These are phyloP conservation scores for Monochamus alternatus DNA, from an alignment of 2,888 invertebrate species.

Conservation along the genomic window DNA sequence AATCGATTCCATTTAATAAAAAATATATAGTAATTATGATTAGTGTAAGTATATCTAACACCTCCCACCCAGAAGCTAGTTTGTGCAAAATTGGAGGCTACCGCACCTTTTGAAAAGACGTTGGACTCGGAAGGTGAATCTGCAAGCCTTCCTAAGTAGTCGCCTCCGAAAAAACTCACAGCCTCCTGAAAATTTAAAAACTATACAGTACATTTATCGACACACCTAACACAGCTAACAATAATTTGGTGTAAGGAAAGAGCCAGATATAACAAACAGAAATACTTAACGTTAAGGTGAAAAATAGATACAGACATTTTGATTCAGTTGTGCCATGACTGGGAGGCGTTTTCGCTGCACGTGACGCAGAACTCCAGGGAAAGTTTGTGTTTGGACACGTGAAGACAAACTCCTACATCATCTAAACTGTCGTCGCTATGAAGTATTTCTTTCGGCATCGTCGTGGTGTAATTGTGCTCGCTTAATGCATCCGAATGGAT, in stretches of 20 bases:
- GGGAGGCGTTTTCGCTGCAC: conserved; percentile 72
- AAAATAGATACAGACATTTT: conserved; percentile 65
- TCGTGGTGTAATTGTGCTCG: conserved; percentile 64
- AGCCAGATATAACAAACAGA: conserved; percentile 47
- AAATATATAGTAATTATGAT: background rate
- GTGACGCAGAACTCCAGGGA: conserved; percentile 75
- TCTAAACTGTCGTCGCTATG: conserved; percentile 50
- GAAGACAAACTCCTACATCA: conserved; percentile 74
- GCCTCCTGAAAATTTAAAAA: conserved; percentile 62
- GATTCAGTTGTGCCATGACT: conserved; percentile 60
- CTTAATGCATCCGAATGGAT: conserved; percentile 39
- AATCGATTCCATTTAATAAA: no score
- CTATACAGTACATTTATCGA: conserved; percentile 44
- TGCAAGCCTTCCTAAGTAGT: conserved; percentile 54
- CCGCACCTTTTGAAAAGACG: conserved; percentile 59
- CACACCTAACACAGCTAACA: conserved; percentile 36
- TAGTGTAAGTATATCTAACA: background rate
- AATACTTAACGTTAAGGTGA: conserved; percentile 42
- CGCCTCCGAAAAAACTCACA: conserved; percentile 30
- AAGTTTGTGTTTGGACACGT: conserved; percentile 74
- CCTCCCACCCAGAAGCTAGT: conserved; percentile 52
- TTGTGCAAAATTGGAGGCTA: conserved; percentile 55
- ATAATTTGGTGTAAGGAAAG: conserved; percentile 61
- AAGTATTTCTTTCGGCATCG: conserved; percentile 17
- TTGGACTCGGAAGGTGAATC: conserved; percentile 52